Evolutionary conservation across 1,140 invertebrate species (phyloP).

Genomic region (Hylaeus volcanicus): DNA sequence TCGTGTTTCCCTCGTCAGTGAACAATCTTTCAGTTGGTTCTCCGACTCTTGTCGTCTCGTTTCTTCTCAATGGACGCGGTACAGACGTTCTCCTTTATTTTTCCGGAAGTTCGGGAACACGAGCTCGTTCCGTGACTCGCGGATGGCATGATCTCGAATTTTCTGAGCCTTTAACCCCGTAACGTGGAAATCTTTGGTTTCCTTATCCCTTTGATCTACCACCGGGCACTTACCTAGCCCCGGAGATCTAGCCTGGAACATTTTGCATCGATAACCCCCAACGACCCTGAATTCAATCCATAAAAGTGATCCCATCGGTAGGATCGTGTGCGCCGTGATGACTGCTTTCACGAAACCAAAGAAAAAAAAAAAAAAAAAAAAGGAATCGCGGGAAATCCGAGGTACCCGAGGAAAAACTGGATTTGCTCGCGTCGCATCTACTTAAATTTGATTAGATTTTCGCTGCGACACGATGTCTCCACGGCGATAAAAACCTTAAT

Average conservation of each 20-base stretch:
- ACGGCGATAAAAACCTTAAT: neutral
- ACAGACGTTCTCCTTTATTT: neutral
- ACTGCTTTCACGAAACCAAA: neutral
- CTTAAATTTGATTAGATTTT: neutral
- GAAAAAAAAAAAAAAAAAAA: neutral
- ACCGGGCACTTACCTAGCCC: constrained; percentile 62
- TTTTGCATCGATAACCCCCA: constrained; percentile 50
- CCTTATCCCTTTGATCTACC: constrained; percentile 72
- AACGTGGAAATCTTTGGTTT: constrained; percentile 57
- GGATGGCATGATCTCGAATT: constrained; percentile 43
- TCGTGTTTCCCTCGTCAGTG: neutral
- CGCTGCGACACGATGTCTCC: neutral
- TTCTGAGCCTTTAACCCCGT: constrained; percentile 47
- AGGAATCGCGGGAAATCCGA: neutral
- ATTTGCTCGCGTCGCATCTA: neutral
- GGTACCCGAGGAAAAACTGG: neutral
- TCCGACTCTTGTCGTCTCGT: neutral
- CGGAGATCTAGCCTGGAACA: constrained; percentile 36
- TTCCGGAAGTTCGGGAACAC: constrained; percentile 48
- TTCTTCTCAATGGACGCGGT: neutral
- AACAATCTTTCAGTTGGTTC: neutral
- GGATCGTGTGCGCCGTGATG: neutral
- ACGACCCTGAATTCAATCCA: constrained; percentile 20
- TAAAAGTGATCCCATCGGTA: constrained; percentile 8
- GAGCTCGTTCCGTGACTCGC: constrained; percentile 39